phyloP scores from a whole-genome alignment of 2,888 invertebrate genomes.

The Drosophila atripex region DNA sequence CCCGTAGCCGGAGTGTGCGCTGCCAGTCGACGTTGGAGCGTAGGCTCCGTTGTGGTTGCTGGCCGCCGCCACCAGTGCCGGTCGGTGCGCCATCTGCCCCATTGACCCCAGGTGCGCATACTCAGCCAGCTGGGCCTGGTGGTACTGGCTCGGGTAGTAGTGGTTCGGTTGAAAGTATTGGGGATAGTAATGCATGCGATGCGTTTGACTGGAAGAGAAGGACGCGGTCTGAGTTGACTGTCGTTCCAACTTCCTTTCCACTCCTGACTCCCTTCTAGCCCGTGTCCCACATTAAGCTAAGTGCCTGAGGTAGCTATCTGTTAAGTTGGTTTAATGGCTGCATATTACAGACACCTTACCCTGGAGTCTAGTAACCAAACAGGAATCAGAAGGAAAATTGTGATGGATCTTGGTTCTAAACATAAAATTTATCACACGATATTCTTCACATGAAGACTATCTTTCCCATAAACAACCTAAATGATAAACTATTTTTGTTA shows the following conservation, averaged over 20 bases:
- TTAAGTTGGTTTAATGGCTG: neutral
- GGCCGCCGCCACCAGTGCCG: conserved; percentile 58
- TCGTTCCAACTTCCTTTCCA: conserved; percentile 30
- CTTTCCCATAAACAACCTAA: too few relatives aligned
- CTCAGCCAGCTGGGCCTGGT: conserved; percentile 15
- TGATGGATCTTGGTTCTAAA: too few relatives aligned
- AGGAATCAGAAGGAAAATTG: too few relatives aligned
- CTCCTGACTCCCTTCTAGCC: neutral
- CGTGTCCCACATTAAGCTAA: conserved; percentile 29
- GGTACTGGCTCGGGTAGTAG: conserved; percentile 49
- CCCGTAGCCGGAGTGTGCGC: conserved; percentile 77
- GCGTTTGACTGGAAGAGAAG: conserved; percentile 55
- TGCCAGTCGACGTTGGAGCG: conserved; percentile 30
- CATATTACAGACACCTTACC: conserved; percentile 2
- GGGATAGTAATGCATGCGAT: conserved; percentile 64
- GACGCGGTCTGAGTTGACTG: neutral
- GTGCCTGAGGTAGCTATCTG: conserved; percentile 8
- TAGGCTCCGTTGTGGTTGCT: conserved; percentile 72
- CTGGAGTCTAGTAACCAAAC: neutral
- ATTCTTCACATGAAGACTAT: too few relatives aligned
- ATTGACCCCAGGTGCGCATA: conserved; percentile 1
- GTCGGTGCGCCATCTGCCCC: conserved; percentile 37
- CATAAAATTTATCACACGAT: too few relatives aligned
- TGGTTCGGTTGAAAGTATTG: conserved; percentile 44
- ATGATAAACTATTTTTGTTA: neutral